phyloP scores from a whole-genome alignment of 2,888 invertebrate genomes.

The Biston betularia region DNA sequence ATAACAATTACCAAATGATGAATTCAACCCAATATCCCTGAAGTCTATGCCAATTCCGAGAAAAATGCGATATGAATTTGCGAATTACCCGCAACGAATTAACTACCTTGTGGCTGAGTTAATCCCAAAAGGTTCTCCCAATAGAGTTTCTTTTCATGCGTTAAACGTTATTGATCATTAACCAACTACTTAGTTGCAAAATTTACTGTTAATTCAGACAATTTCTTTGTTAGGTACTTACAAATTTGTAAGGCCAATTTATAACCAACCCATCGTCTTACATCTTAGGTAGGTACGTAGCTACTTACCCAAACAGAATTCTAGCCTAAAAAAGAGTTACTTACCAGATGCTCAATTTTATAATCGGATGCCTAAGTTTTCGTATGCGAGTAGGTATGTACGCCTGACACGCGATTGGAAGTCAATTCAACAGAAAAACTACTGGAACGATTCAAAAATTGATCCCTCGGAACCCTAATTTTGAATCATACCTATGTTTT shows the following conservation, averaged over 20 bases:
- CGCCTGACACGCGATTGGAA: too few species aligned
- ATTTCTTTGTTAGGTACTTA: background rate
- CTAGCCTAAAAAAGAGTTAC: too few species aligned
- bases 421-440: too few species aligned
- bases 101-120: background rate
- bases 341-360: too few species aligned
- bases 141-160: slow-evolving; percentile 5
- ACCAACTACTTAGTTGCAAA: background rate
- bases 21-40: background rate
- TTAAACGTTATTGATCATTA: background rate
- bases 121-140: slow-evolving; percentile 16
- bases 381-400: too few species aligned
- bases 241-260: background rate
- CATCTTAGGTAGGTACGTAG: too few species aligned
- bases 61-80: slow-evolving; percentile 4
- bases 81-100: slow-evolving; percentile 5
- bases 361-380: too few species aligned
- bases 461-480: too few species aligned
- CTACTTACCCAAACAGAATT: too few species aligned
- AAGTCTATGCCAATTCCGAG: slow-evolving; percentile 2
- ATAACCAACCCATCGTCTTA: background rate
- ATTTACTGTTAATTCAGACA: background rate
- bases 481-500: too few species aligned
- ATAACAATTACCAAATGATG: background rate
- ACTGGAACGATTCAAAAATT: too few species aligned